phyloP scores from a whole-genome alignment of 35 echinoderm and acorn worm species.

The Strongylocentrotus purpuratus region DNA sequence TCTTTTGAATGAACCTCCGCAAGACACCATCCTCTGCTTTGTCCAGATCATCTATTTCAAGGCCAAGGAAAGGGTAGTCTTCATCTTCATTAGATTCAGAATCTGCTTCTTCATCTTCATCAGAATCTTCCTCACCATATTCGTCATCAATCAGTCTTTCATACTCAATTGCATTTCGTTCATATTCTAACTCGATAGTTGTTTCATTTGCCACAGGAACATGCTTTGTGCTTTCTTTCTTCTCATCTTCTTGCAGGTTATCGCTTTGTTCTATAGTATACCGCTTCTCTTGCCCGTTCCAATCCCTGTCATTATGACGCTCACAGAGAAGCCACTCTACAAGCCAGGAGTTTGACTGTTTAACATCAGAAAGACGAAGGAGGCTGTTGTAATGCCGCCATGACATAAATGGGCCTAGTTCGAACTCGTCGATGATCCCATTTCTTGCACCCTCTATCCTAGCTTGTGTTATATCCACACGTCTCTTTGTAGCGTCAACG shows the following conservation, averaged over 20 bases:
- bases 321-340: conserved; percentile 45
- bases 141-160: conserved; percentile 61
- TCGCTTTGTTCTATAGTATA: neutral
- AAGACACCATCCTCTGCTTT: neutral
- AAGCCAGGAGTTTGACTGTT: neutral
- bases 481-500: neutral
- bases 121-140: neutral
- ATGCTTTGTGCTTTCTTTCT: conserved; percentile 8
- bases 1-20: neutral
- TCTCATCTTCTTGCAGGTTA: conserved; percentile 22
- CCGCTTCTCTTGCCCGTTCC: neutral
- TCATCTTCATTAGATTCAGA: neutral
- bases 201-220: neutral
- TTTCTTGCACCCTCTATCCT: neutral
- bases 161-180: conserved; percentile 9
- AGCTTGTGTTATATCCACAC: conserved; percentile 25
- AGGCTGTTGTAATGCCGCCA: conserved; percentile 22
- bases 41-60: neutral
- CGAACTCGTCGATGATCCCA: conserved; percentile 39
- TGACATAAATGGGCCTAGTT: conserved; percentile 26
- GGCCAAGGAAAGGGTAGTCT: neutral
- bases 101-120: neutral
- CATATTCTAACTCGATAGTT: conserved; percentile 41
- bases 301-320: neutral
- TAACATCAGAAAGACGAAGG: neutral